These are phyloP conservation scores for Platalea minor DNA, from an alignment of 2,797 vertebrate genomes.

Conservation along the genomic window DNA sequence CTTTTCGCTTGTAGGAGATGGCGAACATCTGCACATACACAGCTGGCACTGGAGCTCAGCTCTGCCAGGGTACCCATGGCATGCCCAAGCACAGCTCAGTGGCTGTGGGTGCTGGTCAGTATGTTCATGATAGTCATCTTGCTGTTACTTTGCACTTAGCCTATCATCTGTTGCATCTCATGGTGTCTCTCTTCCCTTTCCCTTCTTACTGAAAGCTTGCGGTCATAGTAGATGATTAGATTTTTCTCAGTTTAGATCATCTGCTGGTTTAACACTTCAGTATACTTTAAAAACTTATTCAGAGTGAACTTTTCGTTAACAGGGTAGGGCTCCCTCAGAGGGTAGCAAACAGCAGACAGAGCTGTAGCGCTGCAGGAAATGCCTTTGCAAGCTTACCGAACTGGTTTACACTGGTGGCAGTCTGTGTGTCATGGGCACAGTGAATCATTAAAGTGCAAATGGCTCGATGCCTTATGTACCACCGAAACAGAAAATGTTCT, in stretches of 20 bases:
- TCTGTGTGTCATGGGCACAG: not conserved
- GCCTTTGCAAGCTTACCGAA: conserved; percentile 15
- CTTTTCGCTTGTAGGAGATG: not conserved
- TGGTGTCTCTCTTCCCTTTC: not conserved
- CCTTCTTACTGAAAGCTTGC: not conserved
- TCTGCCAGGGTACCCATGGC: not conserved
- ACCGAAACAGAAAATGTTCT: fast-evolving
- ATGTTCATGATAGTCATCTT: not conserved
- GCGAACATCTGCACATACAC: not conserved
- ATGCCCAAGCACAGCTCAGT: not conserved
- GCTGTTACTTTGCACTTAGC: not conserved
- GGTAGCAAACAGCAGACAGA: not conserved
- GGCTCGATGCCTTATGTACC: not conserved
- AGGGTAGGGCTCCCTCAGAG: not conserved
- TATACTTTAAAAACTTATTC: not conserved
- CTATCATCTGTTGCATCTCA: not conserved
- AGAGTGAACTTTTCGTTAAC: not conserved
- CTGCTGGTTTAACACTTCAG: not conserved
- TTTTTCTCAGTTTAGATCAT: not conserved
- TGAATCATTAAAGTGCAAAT: not conserved
- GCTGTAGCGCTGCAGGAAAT: conserved; percentile 27
- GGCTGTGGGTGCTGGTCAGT: not conserved
- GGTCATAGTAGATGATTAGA: not conserved
- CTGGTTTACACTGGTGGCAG: not conserved
- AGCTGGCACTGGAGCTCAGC: not conserved